Evolutionary conservation across 2,888 invertebrate genomes (phyloP).

Genomic region (Aphodius sticticus): DNA sequence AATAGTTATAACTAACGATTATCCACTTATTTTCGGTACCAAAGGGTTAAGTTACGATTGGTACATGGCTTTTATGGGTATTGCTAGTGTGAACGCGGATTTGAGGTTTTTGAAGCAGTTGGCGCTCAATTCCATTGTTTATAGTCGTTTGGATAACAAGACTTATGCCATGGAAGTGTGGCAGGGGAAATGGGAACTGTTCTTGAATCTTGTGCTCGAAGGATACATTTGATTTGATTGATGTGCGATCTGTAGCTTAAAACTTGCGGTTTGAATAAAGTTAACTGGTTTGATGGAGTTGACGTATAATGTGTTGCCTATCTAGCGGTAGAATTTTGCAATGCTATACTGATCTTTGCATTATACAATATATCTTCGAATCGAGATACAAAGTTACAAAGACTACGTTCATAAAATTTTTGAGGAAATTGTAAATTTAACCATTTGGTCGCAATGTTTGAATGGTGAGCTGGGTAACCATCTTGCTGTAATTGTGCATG

Average conservation of each 20-base stretch:
- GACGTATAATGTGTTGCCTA: not conserved
- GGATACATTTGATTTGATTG: not conserved
- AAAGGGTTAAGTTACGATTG: conserved; percentile 73
- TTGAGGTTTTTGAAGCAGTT: conserved; percentile 72
- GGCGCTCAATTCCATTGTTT: conserved; percentile 72
- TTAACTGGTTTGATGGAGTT: not conserved
- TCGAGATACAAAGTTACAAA: no score
- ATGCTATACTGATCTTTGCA: not conserved
- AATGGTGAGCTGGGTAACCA: no score
- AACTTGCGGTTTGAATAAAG: no score
- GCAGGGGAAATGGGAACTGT: conserved; percentile 63
- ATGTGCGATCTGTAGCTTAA: not conserved
- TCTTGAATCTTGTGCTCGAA: not conserved
- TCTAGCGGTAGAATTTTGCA: not conserved
- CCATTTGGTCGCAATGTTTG: no score
- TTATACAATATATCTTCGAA: not conserved
- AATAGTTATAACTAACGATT: conserved; percentile 75
- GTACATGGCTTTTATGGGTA: conserved; percentile 76
- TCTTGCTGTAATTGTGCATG: no score
- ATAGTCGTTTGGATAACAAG: conserved; percentile 67
- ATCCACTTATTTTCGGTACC: conserved; percentile 72
- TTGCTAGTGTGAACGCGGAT: conserved; percentile 71
- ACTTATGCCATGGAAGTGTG: conserved; percentile 62
- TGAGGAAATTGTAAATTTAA: no score
- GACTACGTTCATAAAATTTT: no score